A percentile compares a stretch with the other conserved stretches of the same genome.
These are phyloP conservation scores for Limnodromus scolopaceus DNA, from an alignment of 2,797 vertebrate species.

Conservation along the genomic window DNA sequence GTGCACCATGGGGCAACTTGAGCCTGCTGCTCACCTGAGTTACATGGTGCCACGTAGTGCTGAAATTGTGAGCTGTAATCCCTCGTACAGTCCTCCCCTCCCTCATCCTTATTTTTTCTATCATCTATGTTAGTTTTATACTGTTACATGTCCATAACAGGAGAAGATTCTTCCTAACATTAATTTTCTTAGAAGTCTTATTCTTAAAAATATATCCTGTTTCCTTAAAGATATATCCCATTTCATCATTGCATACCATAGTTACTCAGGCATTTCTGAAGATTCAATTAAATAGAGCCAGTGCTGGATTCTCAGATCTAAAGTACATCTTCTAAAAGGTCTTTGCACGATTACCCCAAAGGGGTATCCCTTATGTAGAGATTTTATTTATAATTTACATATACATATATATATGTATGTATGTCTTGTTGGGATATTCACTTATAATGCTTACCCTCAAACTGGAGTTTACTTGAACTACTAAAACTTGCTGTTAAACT, in stretches of 20 bases:
- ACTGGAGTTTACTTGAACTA: not conserved
- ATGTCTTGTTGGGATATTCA: not conserved
- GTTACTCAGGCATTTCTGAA: not conserved
- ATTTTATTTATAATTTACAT: not conserved
- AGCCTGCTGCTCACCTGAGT: not conserved
- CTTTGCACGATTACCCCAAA: not conserved
- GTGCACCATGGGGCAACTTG: not conserved
- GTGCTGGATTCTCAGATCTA: not conserved
- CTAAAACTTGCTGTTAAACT: not conserved
- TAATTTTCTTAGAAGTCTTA: not conserved
- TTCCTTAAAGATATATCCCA: not conserved
- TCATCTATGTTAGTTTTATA: not conserved
- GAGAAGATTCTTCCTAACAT: not conserved
- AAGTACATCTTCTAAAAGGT: too few relatives aligned
- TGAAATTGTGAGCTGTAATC: not conserved
- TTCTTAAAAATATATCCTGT: not conserved
- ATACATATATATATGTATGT: not conserved
- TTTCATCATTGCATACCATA: not conserved
- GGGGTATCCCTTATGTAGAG: not conserved
- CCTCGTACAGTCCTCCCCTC: not conserved
- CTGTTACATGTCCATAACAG: not conserved
- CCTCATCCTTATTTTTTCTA: not conserved
- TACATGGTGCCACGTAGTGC: rapidly evolving
- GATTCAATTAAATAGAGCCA: not conserved
- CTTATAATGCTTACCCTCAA: not conserved